Evolutionary conservation across 2,888 invertebrate genomes (phyloP).

Genomic region (Drosophila mayaguana): DNA sequence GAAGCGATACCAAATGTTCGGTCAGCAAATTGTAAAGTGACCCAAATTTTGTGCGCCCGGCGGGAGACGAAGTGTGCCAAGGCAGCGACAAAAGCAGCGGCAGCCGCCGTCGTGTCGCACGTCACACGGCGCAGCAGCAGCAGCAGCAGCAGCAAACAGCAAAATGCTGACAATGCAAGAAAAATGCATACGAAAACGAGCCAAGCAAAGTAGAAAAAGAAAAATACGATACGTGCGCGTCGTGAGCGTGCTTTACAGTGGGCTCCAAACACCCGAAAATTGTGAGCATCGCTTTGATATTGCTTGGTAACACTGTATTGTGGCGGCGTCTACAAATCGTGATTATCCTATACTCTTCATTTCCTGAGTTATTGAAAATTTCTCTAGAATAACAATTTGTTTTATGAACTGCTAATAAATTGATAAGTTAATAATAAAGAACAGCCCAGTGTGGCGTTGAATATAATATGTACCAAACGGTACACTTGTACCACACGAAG

Average conservation of each 20-base stretch:
- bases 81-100: constrained; percentile 50
- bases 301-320: constrained; percentile 42
- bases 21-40: constrained; percentile 80
- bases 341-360: too few relatives aligned
- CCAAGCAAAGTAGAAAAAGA: constrained; percentile 31
- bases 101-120: constrained; percentile 37
- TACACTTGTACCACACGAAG: constrained; percentile 24
- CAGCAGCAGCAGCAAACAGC: constrained; percentile 39
- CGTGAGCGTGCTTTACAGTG: constrained; percentile 54
- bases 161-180: constrained; percentile 79
- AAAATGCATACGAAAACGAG: constrained; percentile 70
- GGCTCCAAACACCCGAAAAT: constrained; percentile 14
- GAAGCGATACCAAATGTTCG: constrained; percentile 61
- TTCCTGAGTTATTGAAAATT: not conserved
- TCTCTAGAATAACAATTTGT: not conserved
- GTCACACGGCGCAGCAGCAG: constrained; percentile 21
- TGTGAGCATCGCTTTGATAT: not conserved
- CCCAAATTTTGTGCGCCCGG: constrained; percentile 71
- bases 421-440: not conserved
- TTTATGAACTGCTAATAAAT: not conserved
- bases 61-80: constrained; percentile 77
- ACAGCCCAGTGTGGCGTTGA: not conserved
- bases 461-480: constrained; percentile 2
- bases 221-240: constrained; percentile 56
- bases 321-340: constrained; percentile 8